These are phyloP conservation scores for Holothuria scabra DNA, from an alignment of 53 echinoderm and acorn worm genomes.

Conservation along the genomic window DNA sequence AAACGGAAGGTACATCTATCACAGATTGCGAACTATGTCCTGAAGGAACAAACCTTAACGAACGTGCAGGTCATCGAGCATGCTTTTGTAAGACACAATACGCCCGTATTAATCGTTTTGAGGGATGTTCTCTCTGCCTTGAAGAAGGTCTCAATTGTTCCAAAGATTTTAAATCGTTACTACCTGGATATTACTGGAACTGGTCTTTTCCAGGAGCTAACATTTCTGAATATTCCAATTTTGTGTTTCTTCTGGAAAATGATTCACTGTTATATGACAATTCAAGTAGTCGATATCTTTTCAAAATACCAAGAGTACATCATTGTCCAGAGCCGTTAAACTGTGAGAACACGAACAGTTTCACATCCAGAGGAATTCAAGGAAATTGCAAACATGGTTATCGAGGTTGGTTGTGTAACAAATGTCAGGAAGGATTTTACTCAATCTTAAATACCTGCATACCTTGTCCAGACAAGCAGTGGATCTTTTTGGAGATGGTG, in stretches of 20 bases:
- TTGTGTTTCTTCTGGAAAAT: not conserved
- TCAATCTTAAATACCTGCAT: not conserved
- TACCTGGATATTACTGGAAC: conserved; percentile 20
- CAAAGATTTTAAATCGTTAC: not conserved
- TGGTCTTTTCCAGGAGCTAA: conserved; percentile 6
- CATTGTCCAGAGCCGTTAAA: not conserved
- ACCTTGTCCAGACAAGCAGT: not conserved
- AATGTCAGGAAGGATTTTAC: conserved; percentile 11
- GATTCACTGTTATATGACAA: not conserved
- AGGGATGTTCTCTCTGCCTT: not conserved
- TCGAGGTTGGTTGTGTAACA: conserved; percentile 8
- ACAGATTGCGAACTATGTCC: not conserved
- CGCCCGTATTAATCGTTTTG: not conserved
- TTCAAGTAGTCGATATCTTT: not conserved
- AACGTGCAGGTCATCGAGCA: not conserved
- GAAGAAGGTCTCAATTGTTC: not conserved
- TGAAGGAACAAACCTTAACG: conserved; percentile 1
- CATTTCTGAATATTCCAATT: not conserved
- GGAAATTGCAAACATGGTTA: conserved; percentile 2
- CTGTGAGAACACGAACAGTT: conserved; percentile 5
- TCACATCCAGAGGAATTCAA: not conserved
- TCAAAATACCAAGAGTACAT: not conserved
- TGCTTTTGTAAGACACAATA: not conserved
- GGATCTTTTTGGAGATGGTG: not conserved
- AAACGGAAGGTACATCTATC: not conserved